phyloP scores from a whole-genome alignment of 2,797 vertebrate species.

The Anguilla megastoma region DNA sequence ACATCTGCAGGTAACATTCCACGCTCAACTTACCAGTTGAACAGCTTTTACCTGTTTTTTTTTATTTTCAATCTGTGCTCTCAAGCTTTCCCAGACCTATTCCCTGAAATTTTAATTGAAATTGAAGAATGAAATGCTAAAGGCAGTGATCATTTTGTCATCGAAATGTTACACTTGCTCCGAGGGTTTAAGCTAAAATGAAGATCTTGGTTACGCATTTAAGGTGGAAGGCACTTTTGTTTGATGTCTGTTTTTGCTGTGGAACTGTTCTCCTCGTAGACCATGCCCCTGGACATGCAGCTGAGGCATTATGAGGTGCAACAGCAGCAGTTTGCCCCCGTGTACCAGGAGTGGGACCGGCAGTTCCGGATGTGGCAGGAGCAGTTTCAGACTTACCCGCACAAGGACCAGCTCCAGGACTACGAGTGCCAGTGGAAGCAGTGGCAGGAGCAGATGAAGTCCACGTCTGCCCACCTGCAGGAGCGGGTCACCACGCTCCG shows the following conservation, averaged over 20 bases:
- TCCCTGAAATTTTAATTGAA: background rate
- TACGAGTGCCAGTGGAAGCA: conserved; percentile 96
- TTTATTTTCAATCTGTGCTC: background rate
- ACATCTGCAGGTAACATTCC: conserved; percentile 78
- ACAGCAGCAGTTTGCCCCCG: conserved; percentile 85
- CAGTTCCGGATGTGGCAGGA: conserved; percentile 92
- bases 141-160: background rate
- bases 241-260: background rate
- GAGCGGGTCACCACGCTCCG: conserved; percentile 84
- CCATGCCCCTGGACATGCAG: conserved; percentile 88
- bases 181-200: too few species aligned
- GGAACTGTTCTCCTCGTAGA: conserved; percentile 66
- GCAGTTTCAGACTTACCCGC: conserved; percentile 90
- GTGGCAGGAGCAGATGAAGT: conserved; percentile 97
- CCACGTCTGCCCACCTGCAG: conserved; percentile 85
- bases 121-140: background rate
- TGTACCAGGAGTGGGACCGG: conserved; percentile 89
- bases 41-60: background rate
- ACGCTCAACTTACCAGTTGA: background rate
- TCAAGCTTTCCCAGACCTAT: background rate
- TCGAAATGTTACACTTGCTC: too few species aligned
- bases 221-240: background rate
- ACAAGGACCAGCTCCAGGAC: conserved; percentile 94
- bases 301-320: conserved; percentile 88
- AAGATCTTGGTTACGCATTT: background rate